Evolutionary conservation across 2,113 vertebrate species (phyloP).

Genomic region (Ptilorrhoa leucosticta): DNA sequence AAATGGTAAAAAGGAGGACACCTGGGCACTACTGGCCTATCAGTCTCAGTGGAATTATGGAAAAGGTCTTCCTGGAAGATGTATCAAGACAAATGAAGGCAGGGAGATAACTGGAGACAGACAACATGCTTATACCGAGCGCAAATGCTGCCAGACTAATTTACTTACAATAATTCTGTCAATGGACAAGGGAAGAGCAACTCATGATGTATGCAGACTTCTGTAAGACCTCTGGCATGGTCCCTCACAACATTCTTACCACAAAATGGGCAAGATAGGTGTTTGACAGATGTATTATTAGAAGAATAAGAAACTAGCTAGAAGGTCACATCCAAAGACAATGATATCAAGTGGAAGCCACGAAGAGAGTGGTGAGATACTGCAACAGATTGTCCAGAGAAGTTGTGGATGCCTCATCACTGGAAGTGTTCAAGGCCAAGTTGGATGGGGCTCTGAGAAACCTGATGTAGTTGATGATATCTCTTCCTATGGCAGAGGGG

Average conservation of each 20-base stretch:
- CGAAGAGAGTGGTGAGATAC: background rate
- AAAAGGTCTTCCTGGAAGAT: background rate
- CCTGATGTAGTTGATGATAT: background rate
- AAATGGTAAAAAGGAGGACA: background rate
- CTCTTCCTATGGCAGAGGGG: background rate
- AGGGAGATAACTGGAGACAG: background rate
- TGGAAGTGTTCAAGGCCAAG: background rate
- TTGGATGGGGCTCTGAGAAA: background rate
- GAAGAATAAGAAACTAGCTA: background rate
- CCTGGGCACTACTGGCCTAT: background rate
- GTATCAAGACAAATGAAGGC: background rate
- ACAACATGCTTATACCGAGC: background rate
- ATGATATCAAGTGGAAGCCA: background rate
- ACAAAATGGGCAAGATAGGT: background rate
- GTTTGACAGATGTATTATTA: background rate
- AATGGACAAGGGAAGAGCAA: background rate
- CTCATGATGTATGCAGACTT: background rate
- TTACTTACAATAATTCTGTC: too few relatives aligned
- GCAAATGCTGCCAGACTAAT: background rate
- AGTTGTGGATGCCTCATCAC: too few relatives aligned
- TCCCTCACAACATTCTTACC: background rate
- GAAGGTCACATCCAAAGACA: background rate
- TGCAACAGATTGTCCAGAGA: background rate
- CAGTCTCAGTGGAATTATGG: background rate
- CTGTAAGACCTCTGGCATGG: accelerated